phyloP scores from a whole-genome alignment of 37 sponge, comb jelly and placozoan genomes.

The Halichondria panicea region DNA sequence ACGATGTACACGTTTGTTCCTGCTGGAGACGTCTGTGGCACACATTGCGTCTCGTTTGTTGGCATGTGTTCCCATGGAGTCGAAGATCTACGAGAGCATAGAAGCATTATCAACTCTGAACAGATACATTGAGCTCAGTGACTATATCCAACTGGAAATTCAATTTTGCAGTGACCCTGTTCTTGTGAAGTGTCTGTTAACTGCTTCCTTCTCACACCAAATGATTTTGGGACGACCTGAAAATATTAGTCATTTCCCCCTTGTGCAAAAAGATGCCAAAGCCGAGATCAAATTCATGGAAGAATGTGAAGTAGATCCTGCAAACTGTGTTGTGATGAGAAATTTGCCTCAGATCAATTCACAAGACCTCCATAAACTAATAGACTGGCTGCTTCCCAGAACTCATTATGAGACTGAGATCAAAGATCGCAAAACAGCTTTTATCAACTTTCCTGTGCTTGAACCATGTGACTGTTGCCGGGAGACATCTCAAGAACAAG shows the following conservation, averaged over 20 bases:
- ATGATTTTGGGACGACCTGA: conserved; percentile 35
- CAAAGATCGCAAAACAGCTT: too few species aligned
- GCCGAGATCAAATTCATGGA: not conserved
- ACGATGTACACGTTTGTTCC: conserved; percentile 38
- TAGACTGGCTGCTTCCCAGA: too few species aligned
- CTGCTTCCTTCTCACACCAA: conserved; percentile 46
- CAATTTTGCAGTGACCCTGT: conserved; percentile 33
- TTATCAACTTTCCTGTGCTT: too few species aligned
- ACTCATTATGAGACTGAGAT: too few species aligned
- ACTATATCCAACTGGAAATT: not conserved
- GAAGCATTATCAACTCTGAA: conserved; percentile 6
- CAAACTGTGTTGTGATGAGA: conserved; percentile 3
- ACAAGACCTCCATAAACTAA: conserved; percentile 1
- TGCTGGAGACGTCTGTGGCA: conserved; percentile 36
- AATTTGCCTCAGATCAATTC: not conserved
- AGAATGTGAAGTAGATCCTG: conserved; percentile 5
- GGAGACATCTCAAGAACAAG: too few species aligned
- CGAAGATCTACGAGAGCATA: conserved; percentile 11
- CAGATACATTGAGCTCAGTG: not conserved
- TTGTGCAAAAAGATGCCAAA: conserved; percentile 5
- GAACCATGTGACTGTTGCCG: too few species aligned
- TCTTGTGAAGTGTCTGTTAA: conserved; percentile 39
- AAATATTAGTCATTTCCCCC: not conserved
- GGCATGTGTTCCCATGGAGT: conserved; percentile 20
- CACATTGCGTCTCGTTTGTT: conserved; percentile 40